Percentiles rank a stretch among this genome's conserved stretches.
phyloP scores from a whole-genome alignment of 1,140 invertebrate genomes.

The Drosophila novamexicana region DNA sequence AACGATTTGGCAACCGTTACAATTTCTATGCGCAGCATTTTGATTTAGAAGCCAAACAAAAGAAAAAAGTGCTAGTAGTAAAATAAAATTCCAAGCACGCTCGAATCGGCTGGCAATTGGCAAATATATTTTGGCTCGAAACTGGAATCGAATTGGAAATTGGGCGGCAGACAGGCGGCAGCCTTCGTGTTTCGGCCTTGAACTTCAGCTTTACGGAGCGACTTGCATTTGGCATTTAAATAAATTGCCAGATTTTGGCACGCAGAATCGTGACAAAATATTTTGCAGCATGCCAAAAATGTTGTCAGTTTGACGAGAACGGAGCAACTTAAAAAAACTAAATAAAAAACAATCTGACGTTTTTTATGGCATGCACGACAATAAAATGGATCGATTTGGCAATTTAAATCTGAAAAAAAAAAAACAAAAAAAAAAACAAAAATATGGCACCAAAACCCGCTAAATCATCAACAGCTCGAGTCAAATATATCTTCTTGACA shows the following conservation, averaged over 20 bases:
- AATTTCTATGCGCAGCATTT: conserved; percentile 47
- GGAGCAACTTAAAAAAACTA: background rate
- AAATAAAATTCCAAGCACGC: conserved; percentile 32
- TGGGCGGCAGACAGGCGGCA: conserved; percentile 26
- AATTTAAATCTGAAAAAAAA: conserved; percentile 38
- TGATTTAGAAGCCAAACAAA: conserved; percentile 7
- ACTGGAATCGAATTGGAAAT: conserved; percentile 28
- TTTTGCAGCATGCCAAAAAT: conserved; percentile 45
- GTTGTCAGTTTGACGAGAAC: background rate
- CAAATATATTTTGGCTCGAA: conserved; percentile 21
- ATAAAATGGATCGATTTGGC: conserved; percentile 44
- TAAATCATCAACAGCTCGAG: background rate
- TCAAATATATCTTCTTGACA: background rate
- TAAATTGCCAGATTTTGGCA: conserved; percentile 54
- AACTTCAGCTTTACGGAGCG: conserved; percentile 54
- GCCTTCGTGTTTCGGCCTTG: conserved; percentile 53
- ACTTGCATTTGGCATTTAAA: conserved; percentile 52
- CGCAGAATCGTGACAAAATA: conserved; percentile 73
- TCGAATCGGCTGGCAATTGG: conserved; percentile 38
- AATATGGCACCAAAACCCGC: background rate
- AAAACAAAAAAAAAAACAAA: background rate
- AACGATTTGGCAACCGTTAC: conserved; percentile 47
- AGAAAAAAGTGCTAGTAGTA: background rate
- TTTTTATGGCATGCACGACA: conserved; percentile 54
- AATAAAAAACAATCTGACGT: conserved; percentile 18